A percentile compares a stretch with the other conserved stretches of the same genome.
These are phyloP conservation scores for Nomada ruficornis DNA, from an alignment of 2,888 invertebrate species.

Conservation along the genomic window DNA sequence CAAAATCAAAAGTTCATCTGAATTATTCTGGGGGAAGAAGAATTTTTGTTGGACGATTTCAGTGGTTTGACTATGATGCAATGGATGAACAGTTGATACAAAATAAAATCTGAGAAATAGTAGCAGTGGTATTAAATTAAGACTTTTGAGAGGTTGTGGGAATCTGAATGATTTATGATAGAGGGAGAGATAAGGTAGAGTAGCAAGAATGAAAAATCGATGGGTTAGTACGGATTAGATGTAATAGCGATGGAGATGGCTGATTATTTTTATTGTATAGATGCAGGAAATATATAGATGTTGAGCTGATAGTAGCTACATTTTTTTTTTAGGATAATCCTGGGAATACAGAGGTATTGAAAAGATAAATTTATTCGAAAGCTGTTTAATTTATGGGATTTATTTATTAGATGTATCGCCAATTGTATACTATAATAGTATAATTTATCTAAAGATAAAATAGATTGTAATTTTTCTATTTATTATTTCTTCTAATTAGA, in stretches of 20 bases:
- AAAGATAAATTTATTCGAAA: background rate
- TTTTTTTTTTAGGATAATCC: background rate
- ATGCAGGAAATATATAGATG: background rate
- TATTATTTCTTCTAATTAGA: background rate
- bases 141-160: background rate
- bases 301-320: background rate
- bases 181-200: background rate
- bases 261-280: background rate
- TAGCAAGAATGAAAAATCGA: background rate
- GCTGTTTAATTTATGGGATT: too few species aligned
- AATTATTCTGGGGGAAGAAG: background rate
- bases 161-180: background rate
- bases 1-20: too few species aligned
- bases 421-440: too few species aligned
- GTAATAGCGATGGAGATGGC: background rate
- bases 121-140: background rate
- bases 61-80: too few species aligned
- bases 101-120: too few species aligned
- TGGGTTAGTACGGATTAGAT: background rate
- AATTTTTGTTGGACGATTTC: background rate
- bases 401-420: too few species aligned
- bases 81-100: too few species aligned
- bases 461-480: background rate
- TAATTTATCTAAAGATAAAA: too few species aligned
- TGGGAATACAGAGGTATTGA: background rate